Evolutionary conservation across 2,113 vertebrate genomes (phyloP).

Genomic region (Craseonycteris thonglongyai): DNA sequence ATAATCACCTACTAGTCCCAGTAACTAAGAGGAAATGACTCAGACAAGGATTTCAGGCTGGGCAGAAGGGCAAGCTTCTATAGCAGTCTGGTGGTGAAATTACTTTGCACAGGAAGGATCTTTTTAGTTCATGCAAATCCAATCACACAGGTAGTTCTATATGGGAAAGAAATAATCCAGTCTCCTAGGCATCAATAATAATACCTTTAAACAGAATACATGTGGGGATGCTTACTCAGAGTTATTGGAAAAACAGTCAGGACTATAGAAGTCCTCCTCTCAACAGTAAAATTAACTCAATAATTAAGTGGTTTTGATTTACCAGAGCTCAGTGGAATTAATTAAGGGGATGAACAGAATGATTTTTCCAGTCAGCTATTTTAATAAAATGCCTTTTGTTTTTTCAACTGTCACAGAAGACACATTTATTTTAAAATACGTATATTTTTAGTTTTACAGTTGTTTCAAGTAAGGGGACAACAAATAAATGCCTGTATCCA

Average conservation of each 20-base stretch:
- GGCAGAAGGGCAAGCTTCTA: neutral
- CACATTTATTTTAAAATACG: constrained; percentile 50
- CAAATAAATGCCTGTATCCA: constrained; percentile 52
- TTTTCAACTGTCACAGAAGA: constrained; percentile 39
- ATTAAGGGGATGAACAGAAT: neutral
- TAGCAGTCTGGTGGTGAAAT: neutral
- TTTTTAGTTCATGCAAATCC: neutral
- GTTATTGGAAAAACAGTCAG: neutral
- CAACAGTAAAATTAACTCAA: neutral
- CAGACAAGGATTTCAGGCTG: neutral
- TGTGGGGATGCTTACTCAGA: neutral
- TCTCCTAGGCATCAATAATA: neutral
- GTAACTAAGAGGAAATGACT: neutral
- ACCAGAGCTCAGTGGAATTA: neutral
- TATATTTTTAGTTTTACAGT: neutral
- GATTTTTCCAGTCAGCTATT: neutral
- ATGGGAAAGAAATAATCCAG: neutral
- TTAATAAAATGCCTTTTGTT: neutral
- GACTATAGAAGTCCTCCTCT: neutral
- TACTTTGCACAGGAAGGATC: neutral
- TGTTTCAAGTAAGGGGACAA: constrained; percentile 17
- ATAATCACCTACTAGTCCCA: neutral
- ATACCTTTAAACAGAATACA: neutral
- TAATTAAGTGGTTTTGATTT: neutral
- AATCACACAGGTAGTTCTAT: neutral